A percentile compares a stretch with the other conserved stretches of the same genome.
Evolutionary conservation across 2,797 vertebrate species (phyloP).

Genomic region (Cynopterus sphinx): DNA sequence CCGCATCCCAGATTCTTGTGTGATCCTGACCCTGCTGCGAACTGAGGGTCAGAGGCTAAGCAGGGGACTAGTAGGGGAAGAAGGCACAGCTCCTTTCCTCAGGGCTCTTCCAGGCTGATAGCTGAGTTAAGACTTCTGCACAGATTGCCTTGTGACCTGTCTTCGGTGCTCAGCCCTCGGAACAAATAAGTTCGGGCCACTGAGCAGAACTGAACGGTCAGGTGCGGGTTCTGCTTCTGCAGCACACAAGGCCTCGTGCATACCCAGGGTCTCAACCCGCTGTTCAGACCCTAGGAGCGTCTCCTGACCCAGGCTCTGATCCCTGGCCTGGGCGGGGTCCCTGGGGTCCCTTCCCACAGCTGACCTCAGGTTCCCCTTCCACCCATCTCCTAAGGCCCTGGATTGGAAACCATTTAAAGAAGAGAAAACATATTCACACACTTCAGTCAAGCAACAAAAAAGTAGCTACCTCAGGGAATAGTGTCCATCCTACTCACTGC

Average conservation of each 20-base stretch:
- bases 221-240: rapidly evolving
- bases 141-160: background rate
- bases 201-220: background rate
- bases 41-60: background rate
- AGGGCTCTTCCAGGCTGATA: background rate
- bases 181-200: background rate
- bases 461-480: background rate
- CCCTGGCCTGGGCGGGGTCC: background rate
- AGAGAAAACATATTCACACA: background rate
- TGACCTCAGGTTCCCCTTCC: background rate
- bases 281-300: background rate
- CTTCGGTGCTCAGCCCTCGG: background rate
- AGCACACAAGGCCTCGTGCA: background rate
- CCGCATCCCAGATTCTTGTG: background rate
- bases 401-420: background rate
- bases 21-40: background rate
- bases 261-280: background rate
- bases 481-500: background rate
- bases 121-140: background rate
- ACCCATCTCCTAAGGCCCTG: background rate
- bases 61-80: background rate
- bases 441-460: background rate
- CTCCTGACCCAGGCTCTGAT: background rate
- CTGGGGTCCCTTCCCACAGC: background rate
- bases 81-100: background rate